Evolutionary conservation across 2,888 invertebrate species (phyloP), one percentile per base, ranked within the genome.

Genomic region (Alitta virens): DNA sequence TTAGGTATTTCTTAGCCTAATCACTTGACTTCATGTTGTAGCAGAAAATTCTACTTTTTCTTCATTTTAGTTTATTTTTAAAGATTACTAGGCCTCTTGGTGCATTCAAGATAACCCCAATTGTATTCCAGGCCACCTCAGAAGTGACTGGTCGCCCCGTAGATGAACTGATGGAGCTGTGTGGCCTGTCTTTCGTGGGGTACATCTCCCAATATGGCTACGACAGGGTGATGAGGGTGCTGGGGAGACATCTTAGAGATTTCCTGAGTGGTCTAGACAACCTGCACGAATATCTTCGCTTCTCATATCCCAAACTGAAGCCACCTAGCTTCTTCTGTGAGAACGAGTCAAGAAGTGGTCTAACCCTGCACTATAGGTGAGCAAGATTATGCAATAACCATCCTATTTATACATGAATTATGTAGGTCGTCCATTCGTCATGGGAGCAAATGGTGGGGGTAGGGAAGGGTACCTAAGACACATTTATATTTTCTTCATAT

Each of bases 321-420:
- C 96, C 97, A 0, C 98, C 98, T 0, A 94, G 94, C 59, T 98
- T 98, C 81, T 96, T 95, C 73, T 95, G 95, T 77, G 96, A 96
- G 82, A 93, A 94, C 78, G 97, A 98, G 82, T 92, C 93, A 0
- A 86, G 91, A 61, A 65, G 68, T 38, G 97, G 97, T 0, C 84
- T 98, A 66, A 94, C 94, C 0, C 85, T 98, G 63, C 97, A 97
- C 83, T 80, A 81, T 63, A 75, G 83, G 59, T 33, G 33, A 12
- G 33, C n/a, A n/a, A n/a, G n/a, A n/a, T n/a, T n/a, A n/a, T n/a
- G n/a, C n/a, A n/a, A n/a, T n/a, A n/a, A n/a, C n/a, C n/a, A n/a
- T n/a, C n/a, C n/a, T n/a, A n/a, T n/a, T n/a, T n/a, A n/a, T n/a
- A n/a, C n/a, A n/a, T n/a, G n/a, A n/a, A n/a, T n/a, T n/a, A n/a